phyloP scores from a whole-genome alignment of 2,888 invertebrate species.

The Zaprionus obscuricornis region DNA sequence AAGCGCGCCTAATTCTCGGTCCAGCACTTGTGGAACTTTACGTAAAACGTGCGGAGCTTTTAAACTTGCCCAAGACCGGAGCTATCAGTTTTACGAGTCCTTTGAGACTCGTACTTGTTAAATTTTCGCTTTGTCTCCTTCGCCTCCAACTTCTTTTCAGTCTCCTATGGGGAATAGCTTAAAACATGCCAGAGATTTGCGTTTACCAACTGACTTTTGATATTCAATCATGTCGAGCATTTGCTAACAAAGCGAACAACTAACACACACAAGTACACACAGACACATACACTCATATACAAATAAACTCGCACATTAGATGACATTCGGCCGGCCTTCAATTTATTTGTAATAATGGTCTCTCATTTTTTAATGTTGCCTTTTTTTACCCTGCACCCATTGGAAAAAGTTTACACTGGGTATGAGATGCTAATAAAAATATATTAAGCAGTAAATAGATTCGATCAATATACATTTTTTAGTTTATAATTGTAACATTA shows the following conservation, averaged over 20 bases:
- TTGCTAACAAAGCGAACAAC: conserved; percentile 43
- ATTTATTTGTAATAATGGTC: conserved; percentile 67
- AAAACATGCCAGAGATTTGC: conserved; percentile 73
- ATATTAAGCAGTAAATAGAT: conserved; percentile 1
- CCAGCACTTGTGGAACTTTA: conserved; percentile 69
- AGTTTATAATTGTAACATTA: not conserved
- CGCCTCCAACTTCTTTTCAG: too few species aligned
- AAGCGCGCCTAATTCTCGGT: conserved; percentile 34
- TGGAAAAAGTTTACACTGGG: too few species aligned
- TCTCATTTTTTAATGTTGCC: conserved; percentile 63
- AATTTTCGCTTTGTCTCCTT: conserved; percentile 47
- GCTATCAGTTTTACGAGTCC: conserved; percentile 76
- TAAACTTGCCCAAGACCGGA: conserved; percentile 46
- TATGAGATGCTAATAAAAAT: too few species aligned
- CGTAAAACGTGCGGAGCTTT: conserved; percentile 69
- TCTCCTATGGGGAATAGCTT: conserved; percentile 31
- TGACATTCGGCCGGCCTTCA: conserved; percentile 59
- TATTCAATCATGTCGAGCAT: conserved; percentile 71
- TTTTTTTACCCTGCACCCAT: conserved; percentile 27
- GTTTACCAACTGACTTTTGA: conserved; percentile 69
- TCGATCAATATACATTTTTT: not conserved
- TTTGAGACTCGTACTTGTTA: conserved; percentile 70
- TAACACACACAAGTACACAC: conserved; percentile 19
- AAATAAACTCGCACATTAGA: not conserved
- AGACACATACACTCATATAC: conserved; percentile 9